Evolutionary conservation across 2,888 invertebrate genomes (phyloP).

Genomic region (Nomada goodeniana): DNA sequence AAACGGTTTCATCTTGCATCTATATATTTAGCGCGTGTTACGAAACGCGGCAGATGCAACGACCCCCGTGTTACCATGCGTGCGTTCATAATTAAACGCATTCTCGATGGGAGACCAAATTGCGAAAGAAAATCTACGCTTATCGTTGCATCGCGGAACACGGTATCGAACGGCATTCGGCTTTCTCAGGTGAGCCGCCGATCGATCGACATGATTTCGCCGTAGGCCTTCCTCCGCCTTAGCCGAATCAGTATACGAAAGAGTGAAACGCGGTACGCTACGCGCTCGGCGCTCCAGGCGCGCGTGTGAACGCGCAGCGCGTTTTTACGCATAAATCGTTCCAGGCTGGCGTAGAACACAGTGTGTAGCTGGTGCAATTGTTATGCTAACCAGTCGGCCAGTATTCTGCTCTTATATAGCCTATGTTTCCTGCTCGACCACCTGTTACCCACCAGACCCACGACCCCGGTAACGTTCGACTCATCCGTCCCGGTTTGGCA

Average conservation of each 20-base stretch:
- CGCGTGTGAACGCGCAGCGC: slow-evolving; percentile 64
- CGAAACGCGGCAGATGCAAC: too few relatives aligned
- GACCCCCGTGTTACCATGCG: too few relatives aligned
- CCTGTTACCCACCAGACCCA: slow-evolving; percentile 81
- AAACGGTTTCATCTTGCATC: too few relatives aligned
- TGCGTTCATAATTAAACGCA: too few relatives aligned
- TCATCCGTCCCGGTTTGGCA: slow-evolving; percentile 68
- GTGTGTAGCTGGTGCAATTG: slow-evolving; percentile 80
- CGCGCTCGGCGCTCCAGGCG: slow-evolving; percentile 68
- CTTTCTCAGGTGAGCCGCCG: slow-evolving; percentile 1
- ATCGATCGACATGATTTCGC: slow-evolving; percentile 39
- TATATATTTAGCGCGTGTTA: too few relatives aligned
- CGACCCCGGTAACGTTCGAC: slow-evolving; percentile 70
- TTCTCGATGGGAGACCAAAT: too few relatives aligned
- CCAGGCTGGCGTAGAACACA: slow-evolving; percentile 73
- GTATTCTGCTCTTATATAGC: slow-evolving; percentile 80
- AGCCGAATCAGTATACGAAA: slow-evolving; percentile 42
- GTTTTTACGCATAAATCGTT: slow-evolving; percentile 80
- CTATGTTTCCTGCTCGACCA: slow-evolving; percentile 83
- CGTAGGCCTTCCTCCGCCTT: slow-evolving; percentile 33
- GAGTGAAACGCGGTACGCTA: slow-evolving; percentile 62
- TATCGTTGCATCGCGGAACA: neutral
- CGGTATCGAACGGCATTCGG: neutral
- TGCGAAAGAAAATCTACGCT: neutral
- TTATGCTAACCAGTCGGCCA: slow-evolving; percentile 82